Evolutionary conservation across 2,888 invertebrate species (phyloP), one percentile per base, ranked within the genome.

Genomic region (Eugnorisma glareosa): DNA sequence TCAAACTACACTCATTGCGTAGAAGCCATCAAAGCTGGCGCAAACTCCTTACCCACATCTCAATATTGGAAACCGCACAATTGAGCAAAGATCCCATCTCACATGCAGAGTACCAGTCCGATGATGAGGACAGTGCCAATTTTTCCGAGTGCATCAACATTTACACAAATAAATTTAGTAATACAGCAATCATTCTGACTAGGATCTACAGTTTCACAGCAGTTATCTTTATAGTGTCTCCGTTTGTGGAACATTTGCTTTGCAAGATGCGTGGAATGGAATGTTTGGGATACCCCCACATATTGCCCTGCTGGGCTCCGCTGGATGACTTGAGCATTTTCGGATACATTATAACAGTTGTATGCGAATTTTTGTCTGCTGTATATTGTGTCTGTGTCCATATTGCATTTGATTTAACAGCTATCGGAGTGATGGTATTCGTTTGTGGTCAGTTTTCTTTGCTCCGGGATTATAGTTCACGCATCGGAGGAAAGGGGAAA

Each of bases 351-450:
- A 2, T 91, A 0, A 89, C 90, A 0, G 79, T 95, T 57, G 2
- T 89, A 2, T 79, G 90, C 31, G 96, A 96, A 86, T 79, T 85
- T 2, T 77, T 94, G 5, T 91, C 94, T 1, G 87, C 94, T 0
- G 54, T 91, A 4, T 95, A 93, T 75, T 94, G 93, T 63, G 94
- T 95, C 1, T 78, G 69, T 31, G 89, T 94, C 2, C 96, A 96
- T 73, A 79, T 90, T 21, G 92, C 91, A 4, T 96, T 95, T 75
- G 96, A 96, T 83, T 78, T 93, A 43, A 90, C 92, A 2, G 88
- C 90, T 15, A 89, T 94, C 1, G 95, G 95, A 0, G 83, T 94
- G 13, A 95, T 95, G 93, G 93, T 95, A 73, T 95, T 95, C 72
- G 82, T 93, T n/a, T 92, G 93, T 67, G 95, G 95, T 0, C 95